Evolutionary conservation across 2,888 invertebrate genomes (phyloP).

Genomic region (Ferdinandea cuprea): DNA sequence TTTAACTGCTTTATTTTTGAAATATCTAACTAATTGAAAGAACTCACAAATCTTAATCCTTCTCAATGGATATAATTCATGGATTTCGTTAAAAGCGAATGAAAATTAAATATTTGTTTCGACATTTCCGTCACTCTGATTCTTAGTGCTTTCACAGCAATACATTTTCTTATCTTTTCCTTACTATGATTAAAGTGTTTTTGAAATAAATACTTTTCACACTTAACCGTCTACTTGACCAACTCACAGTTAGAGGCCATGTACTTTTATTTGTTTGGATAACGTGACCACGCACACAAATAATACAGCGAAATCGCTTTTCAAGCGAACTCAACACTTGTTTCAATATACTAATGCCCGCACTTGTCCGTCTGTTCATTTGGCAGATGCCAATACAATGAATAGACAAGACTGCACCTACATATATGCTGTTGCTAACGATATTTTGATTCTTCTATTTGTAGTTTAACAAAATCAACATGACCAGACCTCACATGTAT

Average conservation of each 20-base stretch:
- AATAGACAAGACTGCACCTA: neutral
- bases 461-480: slow-evolving; percentile 1
- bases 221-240: neutral
- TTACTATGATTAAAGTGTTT: no score
- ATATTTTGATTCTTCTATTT: slow-evolving; percentile 28
- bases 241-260: neutral
- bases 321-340: slow-evolving; percentile 23
- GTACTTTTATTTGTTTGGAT: slow-evolving; percentile 3
- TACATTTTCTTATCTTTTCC: no score
- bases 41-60: no score
- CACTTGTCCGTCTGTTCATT: slow-evolving; percentile 2
- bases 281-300: neutral
- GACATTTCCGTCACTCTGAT: no score
- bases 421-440: slow-evolving; percentile 38
- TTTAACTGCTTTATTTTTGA: no score
- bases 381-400: slow-evolving; percentile 1
- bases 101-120: no score
- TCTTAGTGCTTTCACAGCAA: no score
- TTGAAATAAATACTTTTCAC: no score
- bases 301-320: no score
- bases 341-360: slow-evolving; percentile 5
- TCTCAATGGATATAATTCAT: no score
- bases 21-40: no score
- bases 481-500: slow-evolving; percentile 9
- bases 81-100: no score